phyloP scores from a whole-genome alignment of 37 sponge, comb jelly and placozoan genomes.

The Theonella swinhoei region DNA sequence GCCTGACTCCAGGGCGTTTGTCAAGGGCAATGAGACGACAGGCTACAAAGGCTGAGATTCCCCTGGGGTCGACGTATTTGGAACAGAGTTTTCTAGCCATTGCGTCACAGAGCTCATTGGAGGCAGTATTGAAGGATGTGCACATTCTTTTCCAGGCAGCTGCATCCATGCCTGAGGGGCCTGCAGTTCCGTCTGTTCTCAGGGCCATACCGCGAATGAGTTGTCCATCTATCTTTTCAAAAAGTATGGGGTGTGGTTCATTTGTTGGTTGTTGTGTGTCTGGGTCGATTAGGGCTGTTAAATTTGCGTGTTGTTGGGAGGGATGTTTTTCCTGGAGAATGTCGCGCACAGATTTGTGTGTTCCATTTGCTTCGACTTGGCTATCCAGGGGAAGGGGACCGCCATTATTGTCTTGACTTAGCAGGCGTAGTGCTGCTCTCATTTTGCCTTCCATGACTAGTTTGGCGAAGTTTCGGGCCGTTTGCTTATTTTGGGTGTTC shows the following conservation, averaged over 20 bases:
- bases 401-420: neutral
- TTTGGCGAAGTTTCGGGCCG: constrained; percentile 22
- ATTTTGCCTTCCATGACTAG: constrained; percentile 34
- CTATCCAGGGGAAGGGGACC: constrained; percentile 5
- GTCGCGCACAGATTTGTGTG: neutral
- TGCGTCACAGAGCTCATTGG: constrained; percentile 49
- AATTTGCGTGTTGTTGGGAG: neutral
- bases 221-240: constrained; percentile 48
- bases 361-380: neutral
- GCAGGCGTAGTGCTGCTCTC: constrained; percentile 6
- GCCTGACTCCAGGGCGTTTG: constrained; percentile 59
- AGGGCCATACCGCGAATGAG: constrained; percentile 28
- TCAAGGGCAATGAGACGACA: constrained; percentile 63
- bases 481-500: constrained; percentile 1
- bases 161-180: constrained; percentile 59
- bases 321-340: neutral
- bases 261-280: neutral
- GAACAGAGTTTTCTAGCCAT: constrained; percentile 49
- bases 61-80: constrained; percentile 36
- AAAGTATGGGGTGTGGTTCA: constrained; percentile 20
- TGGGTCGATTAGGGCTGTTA: neutral
- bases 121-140: constrained; percentile 29
- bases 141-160: constrained; percentile 39
- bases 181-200: constrained; percentile 35
- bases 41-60: constrained; percentile 32